Conservation (phyloP, 1,140 invertebrate genomes). For the Copidosoma floridanum region DNA sequence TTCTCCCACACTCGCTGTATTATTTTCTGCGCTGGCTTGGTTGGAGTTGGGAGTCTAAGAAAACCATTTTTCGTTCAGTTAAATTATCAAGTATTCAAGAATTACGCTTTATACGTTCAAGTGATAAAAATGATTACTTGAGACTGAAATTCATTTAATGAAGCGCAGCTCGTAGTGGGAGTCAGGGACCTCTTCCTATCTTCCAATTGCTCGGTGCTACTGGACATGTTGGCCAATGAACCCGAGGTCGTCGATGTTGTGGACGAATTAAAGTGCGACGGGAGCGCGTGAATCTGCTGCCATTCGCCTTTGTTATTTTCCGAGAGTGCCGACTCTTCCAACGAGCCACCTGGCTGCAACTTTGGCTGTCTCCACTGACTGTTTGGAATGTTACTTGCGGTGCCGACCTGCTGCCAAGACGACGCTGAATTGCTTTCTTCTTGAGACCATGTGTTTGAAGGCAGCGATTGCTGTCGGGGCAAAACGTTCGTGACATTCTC, state of each 20-base stretch:
- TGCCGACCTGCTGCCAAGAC: constrained; percentile 31
- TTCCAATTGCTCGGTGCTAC: constrained; percentile 37
- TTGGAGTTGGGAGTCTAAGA: constrained; percentile 8
- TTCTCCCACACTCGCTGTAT: neutral
- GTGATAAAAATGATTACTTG: constrained; percentile 12
- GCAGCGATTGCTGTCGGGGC: constrained; percentile 26
- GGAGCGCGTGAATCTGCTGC: constrained; percentile 34
- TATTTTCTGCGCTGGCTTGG: constrained; percentile 10
- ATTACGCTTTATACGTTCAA: too few relatives aligned
- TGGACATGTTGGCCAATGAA: constrained; percentile 33
- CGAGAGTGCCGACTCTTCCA: constrained; percentile 18
- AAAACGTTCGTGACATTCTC: constrained; percentile 26
- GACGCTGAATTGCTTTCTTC: constrained; percentile 25
- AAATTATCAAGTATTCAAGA: neutral
- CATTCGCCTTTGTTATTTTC: constrained; percentile 35
- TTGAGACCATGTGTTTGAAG: constrained; percentile 26
- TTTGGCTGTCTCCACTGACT: constrained; percentile 26
- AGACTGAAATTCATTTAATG: constrained; percentile 33
- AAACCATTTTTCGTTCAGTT: neutral
- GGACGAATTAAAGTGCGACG: constrained; percentile 31
- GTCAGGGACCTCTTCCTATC: constrained; percentile 36
- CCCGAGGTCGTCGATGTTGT: constrained; percentile 28
- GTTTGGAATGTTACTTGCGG: constrained; percentile 12
- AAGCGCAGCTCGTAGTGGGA: constrained; percentile 29
- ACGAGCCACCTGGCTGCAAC: constrained; percentile 21